Conservation (phyloP, 2,113 vertebrate genomes). For the Nestor notabilis region DNA sequence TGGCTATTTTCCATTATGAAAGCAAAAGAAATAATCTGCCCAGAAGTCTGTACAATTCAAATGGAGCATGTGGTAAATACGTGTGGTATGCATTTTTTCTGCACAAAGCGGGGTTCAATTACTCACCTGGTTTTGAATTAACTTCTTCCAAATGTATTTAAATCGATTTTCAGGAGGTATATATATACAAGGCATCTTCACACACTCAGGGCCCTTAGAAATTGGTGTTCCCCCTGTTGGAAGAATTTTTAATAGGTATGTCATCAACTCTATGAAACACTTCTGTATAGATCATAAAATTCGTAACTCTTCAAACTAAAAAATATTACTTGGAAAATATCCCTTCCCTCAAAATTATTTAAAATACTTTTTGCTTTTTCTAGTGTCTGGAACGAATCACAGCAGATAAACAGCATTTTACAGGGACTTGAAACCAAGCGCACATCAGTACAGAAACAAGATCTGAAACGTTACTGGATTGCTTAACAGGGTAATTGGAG, state of each 20-base stretch:
- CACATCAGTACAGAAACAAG: neutral
- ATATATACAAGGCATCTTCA: constrained; percentile 63
- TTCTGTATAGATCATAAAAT: neutral
- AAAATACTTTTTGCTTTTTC: neutral
- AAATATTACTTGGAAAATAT: neutral
- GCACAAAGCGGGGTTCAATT: neutral
- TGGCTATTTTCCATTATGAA: neutral
- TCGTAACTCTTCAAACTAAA: neutral
- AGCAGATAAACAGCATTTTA: neutral
- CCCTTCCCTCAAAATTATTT: neutral
- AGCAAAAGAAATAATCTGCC: neutral
- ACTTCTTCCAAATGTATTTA: constrained; percentile 63
- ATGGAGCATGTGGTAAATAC: neutral
- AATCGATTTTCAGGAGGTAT: constrained; percentile 60
- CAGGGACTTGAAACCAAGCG: neutral
- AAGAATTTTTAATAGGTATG: constrained; percentile 11
- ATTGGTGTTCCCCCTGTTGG: constrained; percentile 52
- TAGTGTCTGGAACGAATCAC: neutral
- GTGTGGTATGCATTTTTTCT: neutral
- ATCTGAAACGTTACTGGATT: constrained; percentile 14
- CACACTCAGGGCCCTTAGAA: constrained; percentile 44
- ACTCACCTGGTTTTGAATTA: constrained; percentile 66
- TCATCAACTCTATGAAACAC: neutral
- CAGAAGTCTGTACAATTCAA: neutral
- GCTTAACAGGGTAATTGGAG: neutral